A percentile compares a stretch with the other conserved stretches of the same genome.
Evolutionary conservation across 2,113 vertebrate species (phyloP).

Genomic region (Sylvilagus bachmani): DNA sequence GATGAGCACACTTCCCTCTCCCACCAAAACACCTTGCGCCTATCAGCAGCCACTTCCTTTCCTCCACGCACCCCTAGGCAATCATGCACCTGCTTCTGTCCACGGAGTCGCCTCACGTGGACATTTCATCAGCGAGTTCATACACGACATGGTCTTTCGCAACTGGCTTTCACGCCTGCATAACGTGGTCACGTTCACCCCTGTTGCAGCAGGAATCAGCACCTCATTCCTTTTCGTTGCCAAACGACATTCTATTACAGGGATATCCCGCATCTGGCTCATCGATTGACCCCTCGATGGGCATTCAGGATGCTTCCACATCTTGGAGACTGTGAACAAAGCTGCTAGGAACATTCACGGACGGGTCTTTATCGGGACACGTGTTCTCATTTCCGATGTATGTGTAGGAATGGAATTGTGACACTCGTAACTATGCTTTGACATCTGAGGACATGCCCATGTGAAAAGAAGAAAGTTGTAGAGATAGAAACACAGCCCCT

Average conservation of each 20-base stretch:
- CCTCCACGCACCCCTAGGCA: not conserved
- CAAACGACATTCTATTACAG: not conserved
- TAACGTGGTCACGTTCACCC: not conserved
- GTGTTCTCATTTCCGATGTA: not conserved
- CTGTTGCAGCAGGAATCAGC: not conserved
- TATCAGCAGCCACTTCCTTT: not conserved
- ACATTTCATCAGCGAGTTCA: not conserved
- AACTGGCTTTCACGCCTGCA: not conserved
- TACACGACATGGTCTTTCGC: not conserved
- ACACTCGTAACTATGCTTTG: not conserved
- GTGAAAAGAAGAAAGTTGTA: not conserved
- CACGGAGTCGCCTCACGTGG: not conserved
- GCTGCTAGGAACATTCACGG: not conserved
- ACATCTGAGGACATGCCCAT: conserved; percentile 3
- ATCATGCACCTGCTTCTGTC: not conserved
- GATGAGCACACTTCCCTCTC: not conserved
- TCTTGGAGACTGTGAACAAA: not conserved
- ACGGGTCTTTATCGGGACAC: not conserved
- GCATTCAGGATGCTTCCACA: not conserved
- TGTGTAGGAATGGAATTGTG: not conserved
- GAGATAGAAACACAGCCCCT: not conserved
- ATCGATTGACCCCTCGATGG: not conserved
- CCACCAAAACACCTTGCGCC: not conserved
- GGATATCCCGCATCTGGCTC: not conserved
- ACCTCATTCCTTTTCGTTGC: not conserved